phyloP scores from a whole-genome alignment of 2,113 vertebrate genomes.

The Polyodon spathula region DNA sequence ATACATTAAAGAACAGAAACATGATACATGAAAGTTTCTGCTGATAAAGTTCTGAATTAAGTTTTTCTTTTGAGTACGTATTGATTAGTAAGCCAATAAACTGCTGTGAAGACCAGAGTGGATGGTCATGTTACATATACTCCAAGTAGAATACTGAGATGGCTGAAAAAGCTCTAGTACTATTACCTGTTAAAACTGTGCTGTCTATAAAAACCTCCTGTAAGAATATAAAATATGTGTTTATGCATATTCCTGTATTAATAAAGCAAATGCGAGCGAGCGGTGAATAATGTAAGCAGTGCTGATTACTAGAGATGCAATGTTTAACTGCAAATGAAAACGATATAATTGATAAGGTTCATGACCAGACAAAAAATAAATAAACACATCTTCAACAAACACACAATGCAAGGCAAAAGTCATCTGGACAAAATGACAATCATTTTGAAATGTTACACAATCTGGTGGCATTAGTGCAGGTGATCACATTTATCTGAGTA shows the following conservation, averaged over 20 bases:
- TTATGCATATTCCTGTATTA: constrained; percentile 6
- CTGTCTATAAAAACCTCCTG: constrained; percentile 7
- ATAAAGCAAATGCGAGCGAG: constrained; percentile 13
- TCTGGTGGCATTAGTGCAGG: too few relatives aligned
- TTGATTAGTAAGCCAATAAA: too few relatives aligned
- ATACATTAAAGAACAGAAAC: neutral
- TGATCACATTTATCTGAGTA: too few relatives aligned
- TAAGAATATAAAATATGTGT: constrained; percentile 13
- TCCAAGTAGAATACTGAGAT: constrained; percentile 1
- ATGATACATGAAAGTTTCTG: neutral
- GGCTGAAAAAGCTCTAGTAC: constrained; percentile 14
- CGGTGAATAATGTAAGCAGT: constrained; percentile 3
- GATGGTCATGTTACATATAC: too few relatives aligned
- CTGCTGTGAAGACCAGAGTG: too few relatives aligned
- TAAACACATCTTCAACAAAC: neutral
- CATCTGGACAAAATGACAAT: too few relatives aligned
- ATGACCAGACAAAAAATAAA: neutral
- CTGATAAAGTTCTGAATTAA: constrained; percentile 6
- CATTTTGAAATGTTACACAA: too few relatives aligned
- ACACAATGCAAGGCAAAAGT: neutral
- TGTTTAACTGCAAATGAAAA: constrained; percentile 11
- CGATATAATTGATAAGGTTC: neutral
- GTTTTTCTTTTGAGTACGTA: too few relatives aligned
- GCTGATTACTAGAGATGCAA: neutral
- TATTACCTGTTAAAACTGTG: constrained; percentile 15